A percentile compares a stretch with the other conserved stretches of the same genome.
These are phyloP conservation scores for Drosophila picticornis DNA, from an alignment of 2,888 invertebrate species.

Conservation along the genomic window DNA sequence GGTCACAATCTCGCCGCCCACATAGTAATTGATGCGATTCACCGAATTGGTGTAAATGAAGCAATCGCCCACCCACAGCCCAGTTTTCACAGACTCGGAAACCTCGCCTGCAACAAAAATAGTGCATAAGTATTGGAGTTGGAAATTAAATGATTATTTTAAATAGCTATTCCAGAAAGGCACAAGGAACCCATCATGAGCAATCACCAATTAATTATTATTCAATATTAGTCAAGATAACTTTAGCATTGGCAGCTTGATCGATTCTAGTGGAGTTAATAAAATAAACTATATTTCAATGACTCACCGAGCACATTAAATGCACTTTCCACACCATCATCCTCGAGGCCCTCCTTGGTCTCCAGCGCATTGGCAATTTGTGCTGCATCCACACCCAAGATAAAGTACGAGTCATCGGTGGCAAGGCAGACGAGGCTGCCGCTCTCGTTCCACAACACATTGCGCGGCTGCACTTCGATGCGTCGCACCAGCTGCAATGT, in stretches of 20 bases:
- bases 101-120: conserved; percentile 87
- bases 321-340: conserved; percentile 97
- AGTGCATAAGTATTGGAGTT: neutral
- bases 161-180: neutral
- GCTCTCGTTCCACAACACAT: conserved; percentile 98
- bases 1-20: conserved; percentile 99
- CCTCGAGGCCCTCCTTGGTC: conserved; percentile 91
- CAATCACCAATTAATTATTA: neutral
- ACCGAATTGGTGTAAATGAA: conserved; percentile 99
- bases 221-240: neutral
- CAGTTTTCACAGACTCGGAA: conserved; percentile 96
- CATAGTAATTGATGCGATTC: conserved; percentile 99
- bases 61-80: conserved; percentile 99
- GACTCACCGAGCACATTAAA: conserved; percentile 91
- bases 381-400: conserved; percentile 94
- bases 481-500: conserved; percentile 95
- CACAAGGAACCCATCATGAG: neutral
- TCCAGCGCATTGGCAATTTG: conserved; percentile 92
- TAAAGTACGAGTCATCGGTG: conserved; percentile 97
- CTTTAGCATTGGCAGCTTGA: neutral
- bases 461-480: conserved; percentile 97
- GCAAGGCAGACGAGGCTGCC: conserved; percentile 97
- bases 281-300: neutral
- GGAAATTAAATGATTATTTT: neutral
- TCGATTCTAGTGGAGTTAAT: neutral